Percentiles rank a stretch among this genome's conserved stretches.
phyloP scores from a whole-genome alignment of 2,113 vertebrate genomes.

The Microcebus murinus region DNA sequence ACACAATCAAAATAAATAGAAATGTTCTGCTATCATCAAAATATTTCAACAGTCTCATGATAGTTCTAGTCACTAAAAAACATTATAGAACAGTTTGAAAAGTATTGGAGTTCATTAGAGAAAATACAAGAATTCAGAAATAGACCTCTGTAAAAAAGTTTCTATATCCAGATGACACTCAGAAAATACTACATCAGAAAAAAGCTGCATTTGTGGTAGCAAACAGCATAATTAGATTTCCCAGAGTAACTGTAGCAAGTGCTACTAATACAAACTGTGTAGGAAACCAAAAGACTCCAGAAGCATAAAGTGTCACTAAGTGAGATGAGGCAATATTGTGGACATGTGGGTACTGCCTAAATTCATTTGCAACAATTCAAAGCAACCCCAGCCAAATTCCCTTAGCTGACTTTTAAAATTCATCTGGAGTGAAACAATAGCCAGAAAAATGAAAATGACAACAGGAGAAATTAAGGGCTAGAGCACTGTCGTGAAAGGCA shows the following conservation, averaged over 20 bases:
- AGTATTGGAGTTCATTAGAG: not conserved
- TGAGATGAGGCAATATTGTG: not conserved
- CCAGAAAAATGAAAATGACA: not conserved
- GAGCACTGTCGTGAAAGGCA: not conserved
- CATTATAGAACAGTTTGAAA: not conserved
- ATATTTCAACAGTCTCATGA: not conserved
- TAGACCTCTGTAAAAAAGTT: not conserved
- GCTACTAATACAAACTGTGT: no score
- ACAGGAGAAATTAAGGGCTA: not conserved
- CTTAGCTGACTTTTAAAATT: not conserved
- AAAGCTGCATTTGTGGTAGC: not conserved
- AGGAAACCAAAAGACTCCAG: not conserved
- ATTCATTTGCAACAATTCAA: not conserved
- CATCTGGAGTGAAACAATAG: not conserved
- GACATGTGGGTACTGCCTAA: not conserved
- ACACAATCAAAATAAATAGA: not conserved
- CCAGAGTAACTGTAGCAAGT: not conserved
- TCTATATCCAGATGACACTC: not conserved
- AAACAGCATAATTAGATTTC: not conserved
- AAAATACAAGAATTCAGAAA: not conserved
- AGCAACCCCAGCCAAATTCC: not conserved
- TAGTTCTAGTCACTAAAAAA: not conserved
- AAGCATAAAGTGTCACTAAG: not conserved
- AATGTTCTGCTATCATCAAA: not conserved
- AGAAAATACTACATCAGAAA: not conserved